These are phyloP conservation scores for Entomobrya multifasciata DNA, from an alignment of 2,888 invertebrate species.

Conservation along the genomic window DNA sequence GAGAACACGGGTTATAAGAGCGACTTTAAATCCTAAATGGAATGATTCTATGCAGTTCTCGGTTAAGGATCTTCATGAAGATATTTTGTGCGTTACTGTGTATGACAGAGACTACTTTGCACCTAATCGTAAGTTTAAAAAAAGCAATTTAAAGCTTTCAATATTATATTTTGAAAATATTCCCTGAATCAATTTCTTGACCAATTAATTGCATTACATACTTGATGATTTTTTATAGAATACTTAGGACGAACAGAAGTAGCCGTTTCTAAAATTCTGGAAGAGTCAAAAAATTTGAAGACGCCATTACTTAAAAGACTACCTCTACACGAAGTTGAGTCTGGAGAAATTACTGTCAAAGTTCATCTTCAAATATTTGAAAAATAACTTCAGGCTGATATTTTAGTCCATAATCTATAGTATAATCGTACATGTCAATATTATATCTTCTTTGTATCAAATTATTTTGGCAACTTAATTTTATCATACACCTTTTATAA, in stretches of 20 bases:
- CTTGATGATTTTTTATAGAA: slow-evolving; percentile 82
- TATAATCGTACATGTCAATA: no score
- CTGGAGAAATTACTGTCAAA: slow-evolving; percentile 87
- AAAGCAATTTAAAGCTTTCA: no score
- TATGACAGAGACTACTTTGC: slow-evolving; percentile 87
- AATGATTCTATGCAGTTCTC: slow-evolving; percentile 90
- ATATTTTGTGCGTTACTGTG: slow-evolving; percentile 87
- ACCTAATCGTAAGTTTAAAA: slow-evolving; percentile 86
- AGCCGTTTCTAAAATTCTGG: slow-evolving; percentile 85
- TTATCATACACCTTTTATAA: no score
- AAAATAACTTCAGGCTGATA: slow-evolving; percentile 23
- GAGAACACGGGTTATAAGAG: slow-evolving; percentile 85
- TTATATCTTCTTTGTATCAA: no score
- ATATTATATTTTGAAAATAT: no score
- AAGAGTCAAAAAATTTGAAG: slow-evolving; percentile 83
- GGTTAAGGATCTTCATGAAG: slow-evolving; percentile 86
- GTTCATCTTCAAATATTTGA: slow-evolving; percentile 86
- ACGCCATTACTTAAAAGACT: slow-evolving; percentile 87
- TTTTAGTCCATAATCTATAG: no score
- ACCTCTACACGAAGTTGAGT: slow-evolving; percentile 86
- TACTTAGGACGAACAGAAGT: slow-evolving; percentile 88
- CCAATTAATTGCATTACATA: no score
- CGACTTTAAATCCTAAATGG: slow-evolving; percentile 86
- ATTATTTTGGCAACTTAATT: no score
- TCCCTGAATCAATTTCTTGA: no score